Conservation (phyloP, 2,113 vertebrate species). For the Rhinopomastus cyanomelas region DNA sequence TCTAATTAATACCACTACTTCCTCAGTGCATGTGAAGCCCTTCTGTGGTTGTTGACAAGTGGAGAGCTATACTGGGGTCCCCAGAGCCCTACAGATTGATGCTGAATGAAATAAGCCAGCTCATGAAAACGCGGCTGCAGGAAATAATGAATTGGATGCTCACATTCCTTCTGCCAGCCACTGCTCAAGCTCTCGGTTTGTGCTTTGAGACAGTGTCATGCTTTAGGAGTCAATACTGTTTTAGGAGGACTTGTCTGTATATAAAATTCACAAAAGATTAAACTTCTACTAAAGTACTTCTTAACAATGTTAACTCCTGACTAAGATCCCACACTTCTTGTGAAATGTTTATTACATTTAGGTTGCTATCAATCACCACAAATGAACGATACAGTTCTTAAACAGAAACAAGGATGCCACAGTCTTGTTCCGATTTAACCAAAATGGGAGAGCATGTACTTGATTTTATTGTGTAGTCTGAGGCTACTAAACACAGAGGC, state of each 20-base stretch:
- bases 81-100: background rate
- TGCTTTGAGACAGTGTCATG: background rate
- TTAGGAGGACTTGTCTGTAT: background rate
- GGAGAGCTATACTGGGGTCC: background rate
- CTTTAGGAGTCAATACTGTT: background rate
- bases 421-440: background rate
- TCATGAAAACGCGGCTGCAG: background rate
- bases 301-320: background rate
- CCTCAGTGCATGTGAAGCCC: background rate
- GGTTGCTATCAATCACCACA: background rate
- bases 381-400: background rate
- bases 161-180: background rate
- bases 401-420: background rate
- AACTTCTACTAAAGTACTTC: background rate
- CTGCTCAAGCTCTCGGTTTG: background rate
- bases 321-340: background rate
- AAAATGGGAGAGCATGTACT: rapidly evolving
- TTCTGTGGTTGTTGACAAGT: background rate
- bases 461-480: background rate
- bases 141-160: background rate
- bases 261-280: background rate
- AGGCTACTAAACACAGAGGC: background rate
- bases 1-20: background rate
- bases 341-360: background rate
- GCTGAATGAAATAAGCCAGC: background rate